These are phyloP conservation scores for Sclerurus mexicanus DNA, from an alignment of 2,113 vertebrate genomes.

Conservation along the genomic window DNA sequence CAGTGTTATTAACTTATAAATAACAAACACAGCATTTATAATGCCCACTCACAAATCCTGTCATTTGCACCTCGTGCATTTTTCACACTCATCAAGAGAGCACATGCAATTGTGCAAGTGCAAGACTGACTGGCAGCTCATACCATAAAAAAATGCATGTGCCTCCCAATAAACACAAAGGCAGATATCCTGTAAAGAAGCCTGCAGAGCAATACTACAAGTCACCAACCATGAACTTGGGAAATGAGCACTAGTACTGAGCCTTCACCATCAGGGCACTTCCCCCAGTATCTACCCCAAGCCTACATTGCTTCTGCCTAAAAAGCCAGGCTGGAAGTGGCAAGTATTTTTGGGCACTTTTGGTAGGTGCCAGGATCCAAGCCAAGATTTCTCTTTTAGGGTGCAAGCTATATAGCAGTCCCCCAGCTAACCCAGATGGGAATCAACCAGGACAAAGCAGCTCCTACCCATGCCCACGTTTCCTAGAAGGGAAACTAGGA, in stretches of 20 bases:
- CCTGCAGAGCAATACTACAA: not conserved
- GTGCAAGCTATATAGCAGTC: not conserved
- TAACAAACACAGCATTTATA: not conserved
- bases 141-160: not conserved
- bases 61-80: not conserved
- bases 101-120: not conserved
- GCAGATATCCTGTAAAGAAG: not conserved
- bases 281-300: rapidly evolving
- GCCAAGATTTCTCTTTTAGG: not conserved
- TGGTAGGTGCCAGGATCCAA: not conserved
- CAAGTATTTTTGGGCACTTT: not conserved
- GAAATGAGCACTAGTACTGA: not conserved
- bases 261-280: not conserved
- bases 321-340: not conserved
- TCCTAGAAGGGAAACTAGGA: not conserved
- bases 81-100: not conserved
- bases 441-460: not conserved
- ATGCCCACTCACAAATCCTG: not conserved
- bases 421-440: rapidly evolving
- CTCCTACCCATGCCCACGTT: not conserved
- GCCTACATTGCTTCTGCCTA: not conserved
- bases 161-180: not conserved
- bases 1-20: not conserved
- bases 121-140: not conserved
- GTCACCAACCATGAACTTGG: not conserved